These are phyloP conservation scores for Yponomeuta plumbellus DNA, from an alignment of 2,888 invertebrate genomes.

Conservation along the genomic window DNA sequence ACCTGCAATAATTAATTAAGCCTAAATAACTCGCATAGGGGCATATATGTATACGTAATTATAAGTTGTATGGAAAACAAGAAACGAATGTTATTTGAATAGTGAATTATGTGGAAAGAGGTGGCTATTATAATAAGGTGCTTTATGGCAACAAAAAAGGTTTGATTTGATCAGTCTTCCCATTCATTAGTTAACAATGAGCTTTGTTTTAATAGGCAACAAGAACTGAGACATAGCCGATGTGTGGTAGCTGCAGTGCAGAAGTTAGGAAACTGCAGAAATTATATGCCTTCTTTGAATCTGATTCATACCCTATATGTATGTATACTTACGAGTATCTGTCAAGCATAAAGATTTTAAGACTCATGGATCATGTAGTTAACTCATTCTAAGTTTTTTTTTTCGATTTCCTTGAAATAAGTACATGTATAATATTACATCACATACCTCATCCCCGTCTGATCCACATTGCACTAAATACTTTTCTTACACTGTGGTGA, in stretches of 20 bases:
- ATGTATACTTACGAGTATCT: too few relatives aligned
- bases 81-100: not conserved
- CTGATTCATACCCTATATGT: too few relatives aligned
- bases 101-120: not conserved
- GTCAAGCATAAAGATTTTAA: too few relatives aligned
- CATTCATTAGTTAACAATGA: conserved; percentile 55
- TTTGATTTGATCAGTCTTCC: conserved; percentile 42
- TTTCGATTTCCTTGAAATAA: too few relatives aligned
- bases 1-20: not conserved
- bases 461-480: too few relatives aligned
- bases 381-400: too few relatives aligned
- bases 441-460: too few relatives aligned
- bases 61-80: not conserved
- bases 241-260: not conserved
- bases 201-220: conserved; percentile 38
- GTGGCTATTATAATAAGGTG: not conserved
- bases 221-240: conserved; percentile 20
- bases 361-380: too few relatives aligned
- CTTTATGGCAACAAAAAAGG: conserved; percentile 11
- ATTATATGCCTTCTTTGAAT: too few relatives aligned
- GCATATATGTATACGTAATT: not conserved
- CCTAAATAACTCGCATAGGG: not conserved
- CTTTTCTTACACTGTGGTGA: not conserved
- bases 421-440: too few relatives aligned
- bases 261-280: not conserved